Percentiles rank a stretch among this genome's conserved stretches.
Evolutionary conservation across 2,888 invertebrate genomes (phyloP).

Genomic region (Margaritifera margaritifera): DNA sequence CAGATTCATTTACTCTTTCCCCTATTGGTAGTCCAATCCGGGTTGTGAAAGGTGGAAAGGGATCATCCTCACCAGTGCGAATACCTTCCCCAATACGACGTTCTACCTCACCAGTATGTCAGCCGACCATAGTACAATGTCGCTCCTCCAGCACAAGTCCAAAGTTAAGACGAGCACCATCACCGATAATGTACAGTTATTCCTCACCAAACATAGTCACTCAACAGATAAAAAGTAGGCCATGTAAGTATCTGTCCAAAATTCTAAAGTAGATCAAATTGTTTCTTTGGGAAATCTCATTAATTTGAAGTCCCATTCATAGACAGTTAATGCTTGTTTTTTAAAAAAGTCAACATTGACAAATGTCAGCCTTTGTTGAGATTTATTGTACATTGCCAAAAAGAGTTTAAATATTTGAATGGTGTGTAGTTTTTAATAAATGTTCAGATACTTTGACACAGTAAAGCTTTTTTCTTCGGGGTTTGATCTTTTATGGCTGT

Average conservation of each 20-base stretch:
- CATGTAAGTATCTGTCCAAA: constrained; percentile 51
- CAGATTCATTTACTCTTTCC: constrained; percentile 63
- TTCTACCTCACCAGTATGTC: constrained; percentile 47
- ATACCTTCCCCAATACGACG: constrained; percentile 52
- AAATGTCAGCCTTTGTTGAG: no score
- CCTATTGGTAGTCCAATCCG: constrained; percentile 63
- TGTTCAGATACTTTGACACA: no score
- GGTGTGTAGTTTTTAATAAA: no score
- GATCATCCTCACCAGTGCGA: constrained; percentile 52
- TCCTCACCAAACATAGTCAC: constrained; percentile 71
- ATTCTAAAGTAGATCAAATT: neutral
- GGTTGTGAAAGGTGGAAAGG: constrained; percentile 45
- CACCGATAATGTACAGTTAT: constrained; percentile 71
- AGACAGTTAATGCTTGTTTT: no score
- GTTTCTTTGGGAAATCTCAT: no score
- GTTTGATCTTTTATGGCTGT: no score
- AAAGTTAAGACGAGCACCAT: constrained; percentile 66
- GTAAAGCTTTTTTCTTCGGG: no score
- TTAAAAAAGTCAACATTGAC: no score
- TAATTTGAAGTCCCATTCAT: no score
- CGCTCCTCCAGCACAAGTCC: constrained; percentile 65
- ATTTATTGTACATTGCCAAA: no score
- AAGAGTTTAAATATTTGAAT: no score
- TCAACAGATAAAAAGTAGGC: constrained; percentile 61
- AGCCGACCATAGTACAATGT: constrained; percentile 27